phyloP scores from a whole-genome alignment of 2,113 vertebrate genomes.

The Elephantulus edwardii region DNA sequence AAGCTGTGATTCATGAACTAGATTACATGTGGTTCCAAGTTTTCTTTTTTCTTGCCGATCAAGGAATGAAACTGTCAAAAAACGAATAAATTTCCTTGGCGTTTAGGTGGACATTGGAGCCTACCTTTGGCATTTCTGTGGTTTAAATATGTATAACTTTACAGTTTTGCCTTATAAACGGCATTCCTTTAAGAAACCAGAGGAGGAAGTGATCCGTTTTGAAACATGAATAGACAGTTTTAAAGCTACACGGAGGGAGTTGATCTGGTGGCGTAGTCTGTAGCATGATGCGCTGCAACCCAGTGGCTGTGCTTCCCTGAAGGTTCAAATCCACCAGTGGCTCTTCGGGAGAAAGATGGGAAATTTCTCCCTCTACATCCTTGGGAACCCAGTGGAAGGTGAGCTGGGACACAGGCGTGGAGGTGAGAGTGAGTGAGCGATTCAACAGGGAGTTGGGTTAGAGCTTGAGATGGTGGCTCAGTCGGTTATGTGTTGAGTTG shows the following conservation, averaged over 20 bases:
- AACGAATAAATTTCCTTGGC: not conserved
- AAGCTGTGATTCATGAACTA: not conserved
- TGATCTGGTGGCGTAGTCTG: no score
- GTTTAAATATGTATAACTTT: not conserved
- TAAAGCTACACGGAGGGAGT: no score
- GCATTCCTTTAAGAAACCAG: not conserved
- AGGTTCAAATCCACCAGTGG: no score
- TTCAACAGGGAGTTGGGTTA: not conserved
- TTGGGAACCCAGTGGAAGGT: no score
- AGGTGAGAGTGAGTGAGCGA: no score
- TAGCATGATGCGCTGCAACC: no score
- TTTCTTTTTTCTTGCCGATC: not conserved
- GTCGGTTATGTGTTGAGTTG: no score
- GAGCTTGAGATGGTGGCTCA: not conserved
- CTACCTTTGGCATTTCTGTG: not conserved
- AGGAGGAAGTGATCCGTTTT: not conserved
- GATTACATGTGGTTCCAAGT: accelerated
- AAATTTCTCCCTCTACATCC: no score
- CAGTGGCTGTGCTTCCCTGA: no score
- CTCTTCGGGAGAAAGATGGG: no score
- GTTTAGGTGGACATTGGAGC: not conserved
- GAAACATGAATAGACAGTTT: not conserved
- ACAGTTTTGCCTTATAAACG: not conserved
- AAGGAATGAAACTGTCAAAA: not conserved
- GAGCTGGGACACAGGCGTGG: no score